phyloP scores from a whole-genome alignment of 1,140 invertebrate species.

The Zaprionus nigranus region DNA sequence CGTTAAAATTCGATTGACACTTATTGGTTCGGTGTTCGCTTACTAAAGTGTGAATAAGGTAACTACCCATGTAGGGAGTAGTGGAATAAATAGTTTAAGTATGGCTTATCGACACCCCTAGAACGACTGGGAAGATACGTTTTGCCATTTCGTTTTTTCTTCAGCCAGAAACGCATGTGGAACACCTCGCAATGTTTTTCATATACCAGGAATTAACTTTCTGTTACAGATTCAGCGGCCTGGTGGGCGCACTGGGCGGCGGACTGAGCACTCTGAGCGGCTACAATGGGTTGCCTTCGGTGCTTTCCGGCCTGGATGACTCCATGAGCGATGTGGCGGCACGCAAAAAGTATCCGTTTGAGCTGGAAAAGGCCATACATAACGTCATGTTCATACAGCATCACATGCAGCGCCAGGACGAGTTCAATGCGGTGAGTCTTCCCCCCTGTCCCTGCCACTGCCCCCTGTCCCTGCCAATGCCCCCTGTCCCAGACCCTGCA shows the following conservation, averaged over 20 bases:
- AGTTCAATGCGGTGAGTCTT: constrained; percentile 93
- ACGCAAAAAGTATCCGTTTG: constrained; percentile 94
- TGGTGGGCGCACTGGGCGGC: constrained; percentile 88
- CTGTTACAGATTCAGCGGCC: constrained; percentile 88
- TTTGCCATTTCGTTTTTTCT: background rate
- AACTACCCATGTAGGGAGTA: too few relatives aligned
- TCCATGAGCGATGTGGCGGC: constrained; percentile 91
- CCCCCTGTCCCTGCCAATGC: background rate
- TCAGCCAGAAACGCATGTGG: background rate
- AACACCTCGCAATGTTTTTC: background rate
- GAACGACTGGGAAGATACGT: too few relatives aligned
- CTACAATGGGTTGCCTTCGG: constrained; percentile 91
- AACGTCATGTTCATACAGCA: constrained; percentile 98
- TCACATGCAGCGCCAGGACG: constrained; percentile 96
- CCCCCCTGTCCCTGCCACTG: background rate
- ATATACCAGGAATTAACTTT: constrained; percentile 40
- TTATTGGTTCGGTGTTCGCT: too few relatives aligned
- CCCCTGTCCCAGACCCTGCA: background rate
- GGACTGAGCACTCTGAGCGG: constrained; percentile 86
- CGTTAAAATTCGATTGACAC: too few relatives aligned
- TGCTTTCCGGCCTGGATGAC: constrained; percentile 92
- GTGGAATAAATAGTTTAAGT: too few relatives aligned
- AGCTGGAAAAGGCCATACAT: constrained; percentile 96
- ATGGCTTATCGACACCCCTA: too few relatives aligned
- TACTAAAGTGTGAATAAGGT: too few relatives aligned